These are phyloP conservation scores for Paedocypris sp. DNA, from an alignment of 2,113 vertebrate genomes.

Conservation along the genomic window DNA sequence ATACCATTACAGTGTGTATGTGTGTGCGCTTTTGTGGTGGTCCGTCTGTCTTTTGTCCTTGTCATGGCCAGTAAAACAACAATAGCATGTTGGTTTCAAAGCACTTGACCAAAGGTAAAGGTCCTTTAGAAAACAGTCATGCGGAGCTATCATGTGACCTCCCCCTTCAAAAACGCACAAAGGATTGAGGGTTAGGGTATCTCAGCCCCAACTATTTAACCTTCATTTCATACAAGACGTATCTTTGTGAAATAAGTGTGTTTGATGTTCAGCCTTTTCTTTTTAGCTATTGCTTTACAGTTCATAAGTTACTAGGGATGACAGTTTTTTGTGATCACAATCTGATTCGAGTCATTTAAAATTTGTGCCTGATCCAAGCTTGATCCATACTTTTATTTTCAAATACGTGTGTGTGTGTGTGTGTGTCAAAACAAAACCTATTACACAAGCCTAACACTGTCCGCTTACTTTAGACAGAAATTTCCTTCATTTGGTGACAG, in stretches of 20 bases:
- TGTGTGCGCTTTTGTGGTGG: slow-evolving; percentile 34
- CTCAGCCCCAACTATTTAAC: slow-evolving; percentile 19
- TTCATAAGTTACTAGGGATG: too few relatives aligned
- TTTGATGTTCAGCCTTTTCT: neutral
- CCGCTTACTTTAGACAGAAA: too few relatives aligned
- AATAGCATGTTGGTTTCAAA: slow-evolving; percentile 62
- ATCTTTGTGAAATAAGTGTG: slow-evolving; percentile 38
- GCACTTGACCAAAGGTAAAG: slow-evolving; percentile 49
- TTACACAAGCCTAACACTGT: too few relatives aligned
- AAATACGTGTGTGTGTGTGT: too few relatives aligned
- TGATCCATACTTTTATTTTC: too few relatives aligned
- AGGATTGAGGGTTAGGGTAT: slow-evolving; percentile 31
- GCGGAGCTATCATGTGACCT: slow-evolving; percentile 45
- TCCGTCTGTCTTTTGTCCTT: slow-evolving; percentile 50
- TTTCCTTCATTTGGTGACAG: too few relatives aligned
- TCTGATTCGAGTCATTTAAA: too few relatives aligned
- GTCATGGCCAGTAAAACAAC: slow-evolving; percentile 63
- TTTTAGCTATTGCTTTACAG: too few relatives aligned
- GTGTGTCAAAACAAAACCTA: too few relatives aligned
- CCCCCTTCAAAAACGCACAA: slow-evolving; percentile 35
- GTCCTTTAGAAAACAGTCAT: slow-evolving; percentile 40
- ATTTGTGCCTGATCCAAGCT: too few relatives aligned
- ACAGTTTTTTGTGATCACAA: too few relatives aligned
- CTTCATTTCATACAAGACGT: slow-evolving; percentile 43
- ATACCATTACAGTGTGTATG: slow-evolving; percentile 68